Evolutionary conservation across 1,140 invertebrate species (phyloP).

Genomic region (Lutraria rhynchaena): DNA sequence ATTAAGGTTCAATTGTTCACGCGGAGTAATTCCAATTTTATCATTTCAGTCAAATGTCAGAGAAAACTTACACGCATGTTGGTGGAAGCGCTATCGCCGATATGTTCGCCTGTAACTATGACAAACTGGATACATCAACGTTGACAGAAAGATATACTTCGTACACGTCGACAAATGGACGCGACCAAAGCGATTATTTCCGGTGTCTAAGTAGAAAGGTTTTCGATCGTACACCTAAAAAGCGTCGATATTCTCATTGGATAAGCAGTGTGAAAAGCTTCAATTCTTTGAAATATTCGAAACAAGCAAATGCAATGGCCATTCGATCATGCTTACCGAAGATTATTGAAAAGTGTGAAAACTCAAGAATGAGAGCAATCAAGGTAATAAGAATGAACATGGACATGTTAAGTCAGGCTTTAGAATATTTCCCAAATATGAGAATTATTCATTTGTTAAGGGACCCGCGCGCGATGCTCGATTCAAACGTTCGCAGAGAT

Average conservation of each 20-base stretch:
- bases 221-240: too few relatives aligned
- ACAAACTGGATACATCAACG: neutral
- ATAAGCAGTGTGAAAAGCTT: too few relatives aligned
- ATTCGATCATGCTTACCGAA: slow-evolving; percentile 10
- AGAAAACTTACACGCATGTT: neutral
- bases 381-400: slow-evolving; percentile 23
- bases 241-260: too few relatives aligned
- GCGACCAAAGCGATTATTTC: too few relatives aligned
- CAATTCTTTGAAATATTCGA: too few relatives aligned
- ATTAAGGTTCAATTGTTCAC: too few relatives aligned
- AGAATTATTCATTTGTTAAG: slow-evolving; percentile 25
- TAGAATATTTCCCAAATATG: neutral
- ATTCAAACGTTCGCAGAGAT: slow-evolving; percentile 11
- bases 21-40: too few relatives aligned
- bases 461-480: slow-evolving; percentile 35
- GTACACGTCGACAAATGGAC: too few relatives aligned
- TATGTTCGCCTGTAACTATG: slow-evolving; percentile 14
- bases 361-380: neutral
- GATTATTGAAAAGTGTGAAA: slow-evolving; percentile 12
- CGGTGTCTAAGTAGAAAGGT: too few relatives aligned
- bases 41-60: too few relatives aligned
- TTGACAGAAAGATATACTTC: neutral
- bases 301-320: neutral
- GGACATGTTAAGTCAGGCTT: neutral
- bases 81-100: neutral